Evolutionary conservation across 2,113 vertebrate species (phyloP), one percentile per base, ranked within the genome.

Genomic region (Pipra filicauda): DNA sequence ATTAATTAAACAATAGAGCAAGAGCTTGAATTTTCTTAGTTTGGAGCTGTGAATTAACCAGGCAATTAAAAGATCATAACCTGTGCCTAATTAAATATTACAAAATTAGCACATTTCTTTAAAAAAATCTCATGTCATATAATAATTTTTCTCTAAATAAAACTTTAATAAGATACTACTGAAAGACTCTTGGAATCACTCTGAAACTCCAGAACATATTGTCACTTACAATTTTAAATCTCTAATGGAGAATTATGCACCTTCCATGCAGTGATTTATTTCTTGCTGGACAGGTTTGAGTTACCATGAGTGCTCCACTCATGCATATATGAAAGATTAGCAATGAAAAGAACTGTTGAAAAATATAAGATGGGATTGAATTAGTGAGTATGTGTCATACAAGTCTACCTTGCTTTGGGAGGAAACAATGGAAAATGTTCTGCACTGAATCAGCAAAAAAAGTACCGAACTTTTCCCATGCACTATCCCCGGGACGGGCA

Each of bases 261-360:
- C 67, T 85, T 69, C 22, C 46, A 5, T 44, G 49, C 37, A 58
- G 49, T 43, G 69, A 26, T 23, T 69, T 81, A 13, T 83, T 85
- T 90, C 95, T 87, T 95, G 94, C 41, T 58, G 24, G 85, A 55
- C 93, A 88, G 85, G 95, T 96, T 96, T 90, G 57, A 23, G 30
- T 43, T 91, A 64, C 71, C 37, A 9, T 58, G 43, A 83, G 71
- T 66, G 78, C 91, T 95, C 89, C 94, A 85, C 96, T 94, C 89
- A 90, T 82, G 77, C 49, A 66, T 54, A 27, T 16, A 20, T 39
- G 54, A 79, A 76, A 96, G 91, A 82, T 95, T 94, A 94, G 49
- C 78, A 88, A 71, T 92, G 64, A 91, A 97, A 95, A 84, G 35
- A 44, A 59, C 35, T 74, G 62, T 62, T 96, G 94, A 87, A 95